Conservation (phyloP, 2,113 vertebrate genomes). For the Atherinomorus stipes region DNA sequence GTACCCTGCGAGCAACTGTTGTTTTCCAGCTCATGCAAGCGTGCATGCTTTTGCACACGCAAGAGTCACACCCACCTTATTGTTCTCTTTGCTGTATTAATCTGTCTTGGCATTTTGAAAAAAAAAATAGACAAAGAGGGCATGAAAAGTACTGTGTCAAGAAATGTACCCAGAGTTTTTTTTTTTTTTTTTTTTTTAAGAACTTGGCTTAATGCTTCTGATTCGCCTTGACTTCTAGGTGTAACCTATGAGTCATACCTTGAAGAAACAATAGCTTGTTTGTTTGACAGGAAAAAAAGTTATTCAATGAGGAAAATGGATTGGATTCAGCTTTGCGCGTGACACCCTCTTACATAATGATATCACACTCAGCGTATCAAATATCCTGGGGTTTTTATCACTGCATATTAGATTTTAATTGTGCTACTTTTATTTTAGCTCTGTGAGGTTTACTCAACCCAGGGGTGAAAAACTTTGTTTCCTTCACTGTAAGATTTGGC, state of each 20-base stretch:
- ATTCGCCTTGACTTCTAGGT: constrained; percentile 44
- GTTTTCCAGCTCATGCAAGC: constrained; percentile 14
- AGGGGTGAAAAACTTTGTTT: constrained; percentile 1
- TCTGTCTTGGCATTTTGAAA: constrained; percentile 2
- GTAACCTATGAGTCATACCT: constrained; percentile 70
- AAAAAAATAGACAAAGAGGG: constrained; percentile 14
- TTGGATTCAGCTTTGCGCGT: constrained; percentile 7
- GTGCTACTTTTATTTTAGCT: constrained; percentile 6
- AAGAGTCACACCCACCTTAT: constrained; percentile 39
- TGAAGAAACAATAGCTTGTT: constrained; percentile 64
- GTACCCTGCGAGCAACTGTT: constrained; percentile 38
- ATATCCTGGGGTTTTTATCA: neutral
- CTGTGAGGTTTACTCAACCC: neutral
- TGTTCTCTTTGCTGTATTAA: constrained; percentile 26
- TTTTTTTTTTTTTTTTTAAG: constrained; percentile 14
- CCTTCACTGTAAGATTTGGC: constrained; percentile 1
- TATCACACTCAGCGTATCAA: neutral
- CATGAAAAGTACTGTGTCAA: constrained; percentile 2
- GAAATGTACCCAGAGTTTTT: constrained; percentile 17
- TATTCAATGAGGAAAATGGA: constrained; percentile 36
- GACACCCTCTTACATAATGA: constrained; percentile 11
- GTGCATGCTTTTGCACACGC: constrained; percentile 9
- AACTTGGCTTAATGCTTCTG: constrained; percentile 28
- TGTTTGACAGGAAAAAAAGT: constrained; percentile 55
- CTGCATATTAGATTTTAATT: neutral